Base-by-base conservation (phyloP, 2,888 invertebrate genomes). In the Caenorhabditis japonica region DNA sequence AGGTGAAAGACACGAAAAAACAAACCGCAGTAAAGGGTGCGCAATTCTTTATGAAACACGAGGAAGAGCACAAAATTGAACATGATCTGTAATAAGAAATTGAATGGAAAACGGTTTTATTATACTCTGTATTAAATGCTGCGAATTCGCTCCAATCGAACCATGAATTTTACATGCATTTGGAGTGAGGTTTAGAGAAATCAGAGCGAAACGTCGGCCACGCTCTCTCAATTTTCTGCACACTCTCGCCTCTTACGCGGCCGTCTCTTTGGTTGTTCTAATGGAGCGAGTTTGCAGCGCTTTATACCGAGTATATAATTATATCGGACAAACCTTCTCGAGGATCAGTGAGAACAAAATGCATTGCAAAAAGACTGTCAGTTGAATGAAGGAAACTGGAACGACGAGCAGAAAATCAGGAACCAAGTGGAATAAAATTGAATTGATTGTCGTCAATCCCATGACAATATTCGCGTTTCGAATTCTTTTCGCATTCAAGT, bases 21-120 rank as follows among this genome's bases (percentile, higher is more conserved):
- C n/a, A 39, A 17, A 1, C 19, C 17, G 7, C 4, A 13, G 39
- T 59, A 59, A 19, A 59, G 25, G 17, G 27, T 17, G 19, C 59
- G 59, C 3, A 59, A 49, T 30, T 59, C 59, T n/a, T 27, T 49
- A 49, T 59, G 59, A 38, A 59, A 59, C 3, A 47, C 27, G 19
- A 59, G 25, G 39, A 47, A 59, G n/a, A 38, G n/a, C 3, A 59
- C 7, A n/a, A 59, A 59, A 38, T 59, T 59, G 59, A 59, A 49
- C 27, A 59, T 30, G 8, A 59, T 49, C 59, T 59, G 44, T 8
- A 44, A 19, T 7, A 10, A n/a, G 15, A 23, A 25, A 12, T 46
- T 23, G 19, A 23, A 21, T 34, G 30, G 8, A 12, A 43, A 12
- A 30, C 7, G 4, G n/a, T n/a, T n/a, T n/a, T n/a, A n/a, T n/a